Base-by-base conservation (phyloP, 2,888 invertebrate species). In the Embidobia sp. region DNA sequence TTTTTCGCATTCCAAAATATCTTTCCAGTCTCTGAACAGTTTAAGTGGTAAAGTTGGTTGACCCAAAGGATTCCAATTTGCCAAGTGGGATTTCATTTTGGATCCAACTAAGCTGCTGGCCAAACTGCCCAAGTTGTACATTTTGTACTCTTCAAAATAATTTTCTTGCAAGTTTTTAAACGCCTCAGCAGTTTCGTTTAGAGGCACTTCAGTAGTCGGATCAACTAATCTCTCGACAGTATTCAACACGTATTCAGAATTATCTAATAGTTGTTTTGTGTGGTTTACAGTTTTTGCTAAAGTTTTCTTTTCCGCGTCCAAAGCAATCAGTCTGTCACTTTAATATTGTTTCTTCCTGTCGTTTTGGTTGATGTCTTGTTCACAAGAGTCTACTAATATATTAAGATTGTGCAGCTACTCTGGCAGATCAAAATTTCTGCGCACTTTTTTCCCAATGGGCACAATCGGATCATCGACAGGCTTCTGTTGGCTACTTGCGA, bases 371-470 rank as follows among this genome's bases (percentile, higher is more conserved):
- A 99, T 98, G 80, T 98, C 96, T 92, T 98, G 97, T 90, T 99
- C 99, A 74, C 97, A 96, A 91, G 97, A 94, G 79, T 97, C 96
- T 0, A 98, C 95, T 80, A 99, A 91, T 8, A 98, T 90, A 86
- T 97, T 94, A 33, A 99, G 91, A 91, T 99, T 99, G 87, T 98
- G 97, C 78, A 94, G 93, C 1, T 99, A 92, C 89, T 98, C 98
- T 0, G 98, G 98, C 78, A 98, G 90, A 2, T 93, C 91, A 87
- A 96, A 96, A 86, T 95, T 92, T 0, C 92, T 91, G 79, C 92
- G 92, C 73, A 92, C 92, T 80, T 93, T 91, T 57, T 93, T 92
- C 82, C 91, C 91, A 2, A 91, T 91, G 0, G 90, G 87, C 0
- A 91, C 87, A 79, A 91, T 90, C 1, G 92, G 90, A 2, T 92